Base-by-base conservation (phyloP, 2,113 vertebrate species). In the Camarhynchus parvulus region DNA sequence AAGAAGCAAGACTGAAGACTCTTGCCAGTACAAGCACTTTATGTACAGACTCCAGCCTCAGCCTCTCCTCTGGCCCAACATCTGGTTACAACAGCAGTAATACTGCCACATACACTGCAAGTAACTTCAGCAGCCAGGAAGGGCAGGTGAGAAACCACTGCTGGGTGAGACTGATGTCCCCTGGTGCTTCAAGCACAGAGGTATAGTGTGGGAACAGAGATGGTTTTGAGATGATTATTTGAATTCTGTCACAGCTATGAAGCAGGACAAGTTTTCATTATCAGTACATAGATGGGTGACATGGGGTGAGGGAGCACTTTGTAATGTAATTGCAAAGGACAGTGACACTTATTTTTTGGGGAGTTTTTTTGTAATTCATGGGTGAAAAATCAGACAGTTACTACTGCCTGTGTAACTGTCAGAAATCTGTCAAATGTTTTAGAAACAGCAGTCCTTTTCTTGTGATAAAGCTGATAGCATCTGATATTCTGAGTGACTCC, bases 11-110 rank as follows among this genome's bases (percentile, higher is more conserved):
- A 73, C 98, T 98, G 85, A 98, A 98, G 53, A 98, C 97, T 21
- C 97, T 98, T 68, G 97, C 98, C 72, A 98, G 98, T 96, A 98
- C 97, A 76, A 99, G 98, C 97, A 99, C 99, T 73, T 96, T 98
- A 91, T 99, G 98, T 82, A 99, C 98, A 21, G 98, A 98, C 64
- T 99, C 99, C 85, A 98, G 96, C 74, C 98, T 99, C 67, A 99
- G 99, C 91, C 98, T 99, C 30, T 99, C 99, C 13, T 99, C 99
- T 78, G 98, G 98, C 30, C 98, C 98, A 41, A 99, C 99, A 2
- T 99, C 99, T 33, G 99, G 99, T 25, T 99, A 99, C 97, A 99
- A 99, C 78, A 99, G 99, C 78, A 98, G 99, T 74, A 99, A 98
- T 74, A 89, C 98, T 7, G 97, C 98, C 23, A 93, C 96, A 1